Conservation (phyloP, 2,113 vertebrate species). For the Lampris megalopsis region DNA sequence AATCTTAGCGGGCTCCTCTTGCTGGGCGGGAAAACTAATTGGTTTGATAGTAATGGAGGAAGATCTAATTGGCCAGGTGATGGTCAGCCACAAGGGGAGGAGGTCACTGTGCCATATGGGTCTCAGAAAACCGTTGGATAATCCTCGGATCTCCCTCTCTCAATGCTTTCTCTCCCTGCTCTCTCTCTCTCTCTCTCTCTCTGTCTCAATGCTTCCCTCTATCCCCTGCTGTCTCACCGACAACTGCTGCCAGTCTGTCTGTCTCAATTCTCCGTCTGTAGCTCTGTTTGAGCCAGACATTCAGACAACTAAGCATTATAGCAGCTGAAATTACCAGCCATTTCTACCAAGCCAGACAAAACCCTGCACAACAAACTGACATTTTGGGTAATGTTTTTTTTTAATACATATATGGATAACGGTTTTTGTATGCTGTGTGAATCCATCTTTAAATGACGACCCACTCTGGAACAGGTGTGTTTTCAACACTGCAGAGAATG, state of each 20-base stretch:
- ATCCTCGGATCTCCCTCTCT: conserved; percentile 60
- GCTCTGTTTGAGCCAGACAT: neutral
- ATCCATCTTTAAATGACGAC: neutral
- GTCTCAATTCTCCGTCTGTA: conserved; percentile 13
- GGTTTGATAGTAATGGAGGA: conserved; percentile 62
- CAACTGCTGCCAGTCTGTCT: conserved; percentile 66
- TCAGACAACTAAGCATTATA: conserved; percentile 2
- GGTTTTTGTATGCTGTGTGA: neutral
- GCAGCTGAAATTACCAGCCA: conserved; percentile 40
- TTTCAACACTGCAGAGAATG: neutral
- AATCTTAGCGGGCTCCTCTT: conserved; percentile 58
- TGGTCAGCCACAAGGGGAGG: conserved; percentile 60
- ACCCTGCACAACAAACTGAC: neutral
- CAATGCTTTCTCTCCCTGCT: neutral
- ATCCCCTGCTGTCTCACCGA: conserved; percentile 39
- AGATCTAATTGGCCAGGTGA: conserved; percentile 75
- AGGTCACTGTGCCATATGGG: conserved; percentile 73
- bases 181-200: conserved; percentile 6
- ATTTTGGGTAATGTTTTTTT: too few relatives aligned
- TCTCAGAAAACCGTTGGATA: conserved; percentile 76
- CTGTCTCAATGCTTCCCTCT: neutral
- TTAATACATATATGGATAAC: too few relatives aligned
- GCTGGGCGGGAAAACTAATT: conserved; percentile 61
- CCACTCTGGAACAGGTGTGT: neutral
- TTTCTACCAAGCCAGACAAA: neutral